Conservation (phyloP, 2,888 invertebrate genomes). For the Ramazzottius varieornatus region DNA sequence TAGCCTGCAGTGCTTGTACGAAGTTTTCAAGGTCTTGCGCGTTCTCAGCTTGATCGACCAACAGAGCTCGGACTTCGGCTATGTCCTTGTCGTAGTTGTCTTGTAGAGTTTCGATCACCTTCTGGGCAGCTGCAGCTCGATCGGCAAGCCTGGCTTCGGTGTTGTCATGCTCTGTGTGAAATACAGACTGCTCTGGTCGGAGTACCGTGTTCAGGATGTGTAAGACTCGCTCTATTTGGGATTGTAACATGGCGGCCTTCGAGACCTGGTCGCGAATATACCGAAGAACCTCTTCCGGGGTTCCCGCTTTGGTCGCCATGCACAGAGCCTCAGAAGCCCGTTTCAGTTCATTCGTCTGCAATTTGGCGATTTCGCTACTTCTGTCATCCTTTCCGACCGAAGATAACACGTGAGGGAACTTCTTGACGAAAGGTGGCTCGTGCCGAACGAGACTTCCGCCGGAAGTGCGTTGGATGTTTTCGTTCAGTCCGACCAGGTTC, state of each 20-base stretch:
- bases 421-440: neutral
- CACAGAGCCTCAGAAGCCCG: neutral
- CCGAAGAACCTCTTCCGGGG: neutral
- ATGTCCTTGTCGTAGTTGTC: neutral
- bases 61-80: neutral
- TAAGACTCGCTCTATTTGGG: neutral
- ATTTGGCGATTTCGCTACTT: neutral
- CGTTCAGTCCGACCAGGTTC: neutral
- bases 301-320: neutral
- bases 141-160: neutral
- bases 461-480: neutral
- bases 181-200: neutral
- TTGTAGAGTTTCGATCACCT: neutral
- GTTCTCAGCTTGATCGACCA: neutral
- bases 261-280: neutral
- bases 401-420: neutral
- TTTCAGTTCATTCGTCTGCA: neutral
- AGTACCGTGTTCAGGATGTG: neutral
- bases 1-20: neutral
- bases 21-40: neutral
- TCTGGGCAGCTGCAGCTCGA: neutral
- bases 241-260: neutral
- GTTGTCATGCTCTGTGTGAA: neutral
- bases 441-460: neutral
- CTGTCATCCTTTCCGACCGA: neutral